Evolutionary conservation across 2,797 vertebrate species (phyloP).

Genomic region (Syncerus caffer): DNA sequence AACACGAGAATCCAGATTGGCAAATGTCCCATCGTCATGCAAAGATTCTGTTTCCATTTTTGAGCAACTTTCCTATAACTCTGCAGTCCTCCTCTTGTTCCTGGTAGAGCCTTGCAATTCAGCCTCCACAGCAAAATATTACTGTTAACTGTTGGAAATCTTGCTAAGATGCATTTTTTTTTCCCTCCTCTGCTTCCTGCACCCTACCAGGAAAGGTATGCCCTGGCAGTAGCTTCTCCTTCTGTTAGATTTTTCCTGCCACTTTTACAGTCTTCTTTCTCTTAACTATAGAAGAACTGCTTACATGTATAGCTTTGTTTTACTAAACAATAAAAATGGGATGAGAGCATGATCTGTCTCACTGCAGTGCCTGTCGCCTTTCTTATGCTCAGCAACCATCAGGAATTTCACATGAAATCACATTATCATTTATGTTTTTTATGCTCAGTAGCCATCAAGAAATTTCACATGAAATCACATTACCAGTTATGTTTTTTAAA

Average conservation of each 20-base stretch:
- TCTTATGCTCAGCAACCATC: background rate
- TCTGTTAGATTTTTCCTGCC: background rate
- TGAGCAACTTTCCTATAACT: background rate
- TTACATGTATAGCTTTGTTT: background rate
- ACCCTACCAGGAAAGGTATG: background rate
- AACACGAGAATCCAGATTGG: background rate
- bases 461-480: conserved; percentile 19
- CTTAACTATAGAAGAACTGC: background rate
- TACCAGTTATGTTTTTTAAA: conserved; percentile 16
- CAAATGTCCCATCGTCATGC: background rate
- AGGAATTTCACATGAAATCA: conserved; percentile 29
- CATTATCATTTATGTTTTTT: conserved; percentile 2
- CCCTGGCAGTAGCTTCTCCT: background rate
- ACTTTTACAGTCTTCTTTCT: background rate
- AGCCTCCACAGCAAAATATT: background rate
- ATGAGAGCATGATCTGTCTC: background rate
- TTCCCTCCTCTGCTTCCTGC: background rate
- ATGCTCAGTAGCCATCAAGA: background rate
- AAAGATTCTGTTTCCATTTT: background rate
- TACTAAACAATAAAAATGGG: conserved; percentile 6
- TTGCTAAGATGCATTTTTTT: background rate
- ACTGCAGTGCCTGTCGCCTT: background rate
- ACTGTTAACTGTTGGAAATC: background rate
- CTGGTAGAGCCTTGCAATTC: background rate
- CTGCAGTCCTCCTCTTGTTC: background rate